phyloP scores from a whole-genome alignment of 2,888 invertebrate genomes.

The Parasteatoda lunata region DNA sequence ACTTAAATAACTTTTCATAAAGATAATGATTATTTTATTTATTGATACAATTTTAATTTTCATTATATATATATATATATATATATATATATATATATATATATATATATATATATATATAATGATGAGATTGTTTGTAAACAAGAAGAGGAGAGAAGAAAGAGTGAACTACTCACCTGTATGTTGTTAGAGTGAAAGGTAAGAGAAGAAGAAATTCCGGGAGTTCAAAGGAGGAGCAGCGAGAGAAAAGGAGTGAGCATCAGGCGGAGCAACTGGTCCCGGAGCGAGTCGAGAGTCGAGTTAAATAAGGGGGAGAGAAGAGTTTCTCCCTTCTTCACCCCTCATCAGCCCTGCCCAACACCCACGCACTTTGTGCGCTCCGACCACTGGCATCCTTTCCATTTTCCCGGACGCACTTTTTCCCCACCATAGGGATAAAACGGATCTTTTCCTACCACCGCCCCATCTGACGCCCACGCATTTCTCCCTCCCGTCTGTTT shows the following conservation, averaged over 20 bases:
- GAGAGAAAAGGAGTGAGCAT: constrained; percentile 21
- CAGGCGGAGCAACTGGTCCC: constrained; percentile 67
- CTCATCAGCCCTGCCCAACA: constrained; percentile 52
- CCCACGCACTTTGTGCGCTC: constrained; percentile 55
- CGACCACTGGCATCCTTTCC: constrained; percentile 33
- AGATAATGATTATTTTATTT: too few species aligned
- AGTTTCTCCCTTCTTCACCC: constrained; percentile 8
- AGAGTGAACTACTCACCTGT: constrained; percentile 10
- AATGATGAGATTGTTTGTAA: neutral
- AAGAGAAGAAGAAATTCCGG: constrained; percentile 25
- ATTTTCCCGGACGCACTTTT: neutral
- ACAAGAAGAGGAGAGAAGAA: neutral
- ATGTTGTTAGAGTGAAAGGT: neutral
- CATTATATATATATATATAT: too few species aligned
- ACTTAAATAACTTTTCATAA: too few species aligned
- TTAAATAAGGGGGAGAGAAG: constrained; percentile 56
- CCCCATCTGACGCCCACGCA: constrained; percentile 40
- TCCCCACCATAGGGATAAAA: constrained; percentile 5
- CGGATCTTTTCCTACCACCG: neutral
- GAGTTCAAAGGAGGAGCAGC: constrained; percentile 43
- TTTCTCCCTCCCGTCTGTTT: neutral
- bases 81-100: neutral
- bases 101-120: too few species aligned
- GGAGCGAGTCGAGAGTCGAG: constrained; percentile 44
- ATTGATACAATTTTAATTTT: too few species aligned